These are phyloP conservation scores for Lepeophtheirus salmonis DNA, from an alignment of 1,140 invertebrate species.

Conservation along the genomic window DNA sequence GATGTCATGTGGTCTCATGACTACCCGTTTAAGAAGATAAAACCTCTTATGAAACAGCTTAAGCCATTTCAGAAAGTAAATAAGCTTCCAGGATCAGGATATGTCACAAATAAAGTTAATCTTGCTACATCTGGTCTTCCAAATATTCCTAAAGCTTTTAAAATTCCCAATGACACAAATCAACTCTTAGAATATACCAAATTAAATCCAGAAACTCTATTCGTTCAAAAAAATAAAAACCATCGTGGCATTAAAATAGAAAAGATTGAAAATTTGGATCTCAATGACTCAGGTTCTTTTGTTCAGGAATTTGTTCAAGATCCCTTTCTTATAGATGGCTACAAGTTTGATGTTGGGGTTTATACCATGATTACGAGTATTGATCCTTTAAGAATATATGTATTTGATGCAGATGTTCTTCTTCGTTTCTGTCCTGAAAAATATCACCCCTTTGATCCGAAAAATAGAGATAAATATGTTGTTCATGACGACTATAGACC, in stretches of 20 bases:
- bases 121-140: conserved; percentile 53
- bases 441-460: conserved; percentile 74
- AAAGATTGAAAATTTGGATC: conserved; percentile 45
- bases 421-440: conserved; percentile 79
- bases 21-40: conserved; percentile 56
- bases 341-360: conserved; percentile 92
- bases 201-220: conserved; percentile 46
- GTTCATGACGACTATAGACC: conserved; percentile 86
- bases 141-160: conserved; percentile 67
- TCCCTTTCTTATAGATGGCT: conserved; percentile 59
- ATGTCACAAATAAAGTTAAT: conserved; percentile 82
- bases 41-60: conserved; percentile 39
- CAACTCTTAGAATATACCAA: conserved; percentile 47
- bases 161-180: conserved; percentile 54
- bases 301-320: conserved; percentile 67
- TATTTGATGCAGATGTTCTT: conserved; percentile 67
- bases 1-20: conserved; percentile 79
- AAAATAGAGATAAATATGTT: conserved; percentile 69
- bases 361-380: conserved; percentile 81
- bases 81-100: conserved; percentile 85
- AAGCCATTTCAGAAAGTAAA: conserved; percentile 61
- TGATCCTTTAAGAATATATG: conserved; percentile 67
- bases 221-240: conserved; percentile 79
- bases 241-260: conserved; percentile 70
- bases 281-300: conserved; percentile 54